Evolutionary conservation across 2,888 invertebrate species (phyloP).

Genomic region (Nowickia ferox): DNA sequence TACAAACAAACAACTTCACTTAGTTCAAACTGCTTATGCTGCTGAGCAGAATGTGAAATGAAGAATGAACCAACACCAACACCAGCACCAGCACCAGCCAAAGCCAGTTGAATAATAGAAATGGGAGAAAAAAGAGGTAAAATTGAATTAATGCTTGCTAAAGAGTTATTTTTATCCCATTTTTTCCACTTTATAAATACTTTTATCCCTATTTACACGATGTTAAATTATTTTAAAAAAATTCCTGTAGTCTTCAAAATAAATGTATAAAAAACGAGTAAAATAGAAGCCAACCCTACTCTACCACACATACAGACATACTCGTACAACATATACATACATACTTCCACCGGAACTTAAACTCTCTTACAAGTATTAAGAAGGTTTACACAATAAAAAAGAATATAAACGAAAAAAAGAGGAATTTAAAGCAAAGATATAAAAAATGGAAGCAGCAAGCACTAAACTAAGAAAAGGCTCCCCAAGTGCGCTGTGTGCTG

Average conservation of each 20-base stretch:
- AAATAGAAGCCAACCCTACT: slow-evolving; percentile 27
- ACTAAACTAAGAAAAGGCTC: slow-evolving; percentile 34
- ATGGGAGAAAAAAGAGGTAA: slow-evolving; percentile 16
- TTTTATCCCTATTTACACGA: not conserved
- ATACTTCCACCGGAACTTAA: slow-evolving; percentile 38
- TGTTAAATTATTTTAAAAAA: slow-evolving; percentile 53
- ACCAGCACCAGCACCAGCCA: not conserved
- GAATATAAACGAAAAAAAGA: not conserved
- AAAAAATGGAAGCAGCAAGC: not conserved
- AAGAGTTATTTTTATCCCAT: slow-evolving; percentile 65
- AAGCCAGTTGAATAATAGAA: slow-evolving; percentile 42
- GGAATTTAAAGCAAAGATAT: slow-evolving; percentile 52
- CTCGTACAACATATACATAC: not conserved
- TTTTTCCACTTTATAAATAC: slow-evolving; percentile 3
- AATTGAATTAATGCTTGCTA: slow-evolving; percentile 70
- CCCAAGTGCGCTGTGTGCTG: slow-evolving; percentile 37
- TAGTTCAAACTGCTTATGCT: not conserved
- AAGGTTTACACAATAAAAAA: slow-evolving; percentile 49
- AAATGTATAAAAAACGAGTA: slow-evolving; percentile 2
- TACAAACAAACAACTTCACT: not conserved
- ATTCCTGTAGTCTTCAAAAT: slow-evolving; percentile 38
- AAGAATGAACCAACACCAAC: not conserved
- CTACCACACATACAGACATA: slow-evolving; percentile 34
- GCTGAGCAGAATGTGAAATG: slow-evolving; percentile 15
- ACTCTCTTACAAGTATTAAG: slow-evolving; percentile 54